Conservation (phyloP, 2,888 invertebrate genomes). For the Cheilosia variabilis region DNA sequence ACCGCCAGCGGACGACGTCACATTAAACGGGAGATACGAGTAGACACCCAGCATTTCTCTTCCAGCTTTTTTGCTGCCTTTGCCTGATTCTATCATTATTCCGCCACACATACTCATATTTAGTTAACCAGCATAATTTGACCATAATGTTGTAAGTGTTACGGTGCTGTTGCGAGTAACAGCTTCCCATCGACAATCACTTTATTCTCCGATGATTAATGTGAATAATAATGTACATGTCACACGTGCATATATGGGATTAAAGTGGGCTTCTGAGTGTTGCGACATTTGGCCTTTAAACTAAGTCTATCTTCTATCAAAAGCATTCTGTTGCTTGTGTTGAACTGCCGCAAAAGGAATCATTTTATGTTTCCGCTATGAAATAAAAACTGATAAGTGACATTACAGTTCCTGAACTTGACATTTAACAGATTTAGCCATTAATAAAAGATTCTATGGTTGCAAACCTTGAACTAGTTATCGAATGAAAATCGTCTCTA, state of each 20-base stretch:
- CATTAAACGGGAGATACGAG: conserved; percentile 30
- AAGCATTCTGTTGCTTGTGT: conserved; percentile 1
- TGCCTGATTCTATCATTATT: conserved; percentile 16
- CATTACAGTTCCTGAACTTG: conserved; percentile 63
- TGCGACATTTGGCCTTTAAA: conserved; percentile 41
- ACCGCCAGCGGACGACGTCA: conserved; percentile 12
- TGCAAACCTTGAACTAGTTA: conserved; percentile 36
- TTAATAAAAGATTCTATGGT: background rate
- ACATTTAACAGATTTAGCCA: conserved; percentile 25
- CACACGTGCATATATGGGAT: background rate
- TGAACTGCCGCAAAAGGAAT: background rate
- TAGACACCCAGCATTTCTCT: conserved; percentile 18
- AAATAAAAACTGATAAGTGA: conserved; percentile 7
- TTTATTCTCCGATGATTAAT: conserved; percentile 31
- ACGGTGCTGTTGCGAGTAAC: background rate
- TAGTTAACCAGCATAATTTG: conserved; percentile 11
- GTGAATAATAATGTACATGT: conserved; percentile 22
- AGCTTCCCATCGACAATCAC: conserved; percentile 26
- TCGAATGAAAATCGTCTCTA: background rate
- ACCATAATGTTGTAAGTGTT: conserved; percentile 20
- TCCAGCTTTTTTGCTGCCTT: conserved; percentile 1
- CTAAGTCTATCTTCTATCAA: conserved; percentile 23
- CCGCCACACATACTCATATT: background rate
- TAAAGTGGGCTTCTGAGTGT: conserved; percentile 14
- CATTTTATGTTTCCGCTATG: background rate